A percentile compares a stretch with the other conserved stretches of the same genome.
Conservation (phyloP, 2,888 invertebrate species). For the Drosophila prostipennis region DNA sequence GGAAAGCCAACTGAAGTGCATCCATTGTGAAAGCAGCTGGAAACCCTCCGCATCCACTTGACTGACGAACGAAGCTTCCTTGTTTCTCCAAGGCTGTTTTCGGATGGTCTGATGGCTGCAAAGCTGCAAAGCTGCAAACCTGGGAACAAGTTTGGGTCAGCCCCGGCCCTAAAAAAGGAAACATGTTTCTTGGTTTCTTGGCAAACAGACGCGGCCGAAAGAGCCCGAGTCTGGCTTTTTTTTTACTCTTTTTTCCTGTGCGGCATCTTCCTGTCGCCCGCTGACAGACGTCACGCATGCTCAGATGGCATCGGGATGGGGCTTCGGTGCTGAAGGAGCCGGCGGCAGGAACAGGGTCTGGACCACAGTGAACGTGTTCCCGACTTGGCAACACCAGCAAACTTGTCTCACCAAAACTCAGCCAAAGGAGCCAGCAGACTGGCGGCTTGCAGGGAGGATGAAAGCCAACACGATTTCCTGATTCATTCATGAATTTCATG, state of each 20-base stretch:
- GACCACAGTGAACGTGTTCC: slow-evolving; percentile 44
- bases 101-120: slow-evolving; percentile 6
- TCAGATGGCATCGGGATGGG: slow-evolving; percentile 35
- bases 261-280: slow-evolving; percentile 55
- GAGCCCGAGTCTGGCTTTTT: slow-evolving; percentile 22
- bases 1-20: slow-evolving; percentile 54
- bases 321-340: not conserved
- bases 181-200: slow-evolving; percentile 57
- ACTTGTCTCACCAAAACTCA: slow-evolving; percentile 22
- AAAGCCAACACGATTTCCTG: slow-evolving; percentile 68
- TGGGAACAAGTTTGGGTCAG: slow-evolving; percentile 63
- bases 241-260: slow-evolving; percentile 14
- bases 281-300: slow-evolving; percentile 68
- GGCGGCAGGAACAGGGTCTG: slow-evolving; percentile 7
- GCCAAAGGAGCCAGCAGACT: slow-evolving; percentile 16
- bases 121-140: slow-evolving; percentile 3
- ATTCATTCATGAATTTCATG: slow-evolving; percentile 78
- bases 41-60: slow-evolving; percentile 41
- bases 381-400: slow-evolving; percentile 55
- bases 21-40: slow-evolving; percentile 62
- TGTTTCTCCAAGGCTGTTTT: slow-evolving; percentile 72
- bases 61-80: slow-evolving; percentile 62
- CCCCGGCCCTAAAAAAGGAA: slow-evolving; percentile 64
- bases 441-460: slow-evolving; percentile 32
- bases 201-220: slow-evolving; percentile 26